These are phyloP conservation scores for Coturnix japonica DNA, from an alignment of 2,113 vertebrate genomes.

Conservation along the genomic window DNA sequence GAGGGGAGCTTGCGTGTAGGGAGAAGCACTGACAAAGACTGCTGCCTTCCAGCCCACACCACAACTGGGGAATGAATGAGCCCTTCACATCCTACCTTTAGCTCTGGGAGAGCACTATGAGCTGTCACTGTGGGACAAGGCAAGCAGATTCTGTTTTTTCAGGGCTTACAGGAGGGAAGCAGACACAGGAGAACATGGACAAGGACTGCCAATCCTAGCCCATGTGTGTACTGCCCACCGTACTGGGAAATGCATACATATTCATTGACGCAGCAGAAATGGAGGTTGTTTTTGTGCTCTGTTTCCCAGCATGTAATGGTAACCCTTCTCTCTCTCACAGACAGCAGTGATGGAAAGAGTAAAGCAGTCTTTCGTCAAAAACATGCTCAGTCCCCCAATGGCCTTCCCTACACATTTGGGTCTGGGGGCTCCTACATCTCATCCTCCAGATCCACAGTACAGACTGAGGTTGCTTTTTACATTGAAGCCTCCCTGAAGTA, in stretches of 20 bases:
- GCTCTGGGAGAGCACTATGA: no score
- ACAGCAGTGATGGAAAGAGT: background rate
- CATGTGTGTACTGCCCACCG: no score
- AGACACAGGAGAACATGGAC: background rate
- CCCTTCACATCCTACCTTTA: no score
- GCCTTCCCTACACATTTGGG: background rate
- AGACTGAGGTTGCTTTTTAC: background rate
- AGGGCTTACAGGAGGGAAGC: no score
- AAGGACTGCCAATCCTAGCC: no score
- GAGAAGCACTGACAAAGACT: no score
- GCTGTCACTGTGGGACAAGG: no score
- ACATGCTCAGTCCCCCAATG: background rate
- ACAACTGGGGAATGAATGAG: no score
- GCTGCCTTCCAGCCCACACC: no score
- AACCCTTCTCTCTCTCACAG: background rate
- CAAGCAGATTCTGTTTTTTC: background rate
- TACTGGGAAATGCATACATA: no score
- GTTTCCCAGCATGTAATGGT: background rate
- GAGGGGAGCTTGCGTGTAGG: no score
- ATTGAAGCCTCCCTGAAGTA: background rate
- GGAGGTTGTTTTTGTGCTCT: background rate
- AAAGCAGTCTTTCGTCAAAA: background rate
- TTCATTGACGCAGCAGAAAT: background rate
- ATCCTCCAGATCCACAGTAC: background rate
- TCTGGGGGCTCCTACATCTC: background rate